Base-by-base conservation (phyloP, 2,113 vertebrate genomes). In the Crotalus tigris region DNA sequence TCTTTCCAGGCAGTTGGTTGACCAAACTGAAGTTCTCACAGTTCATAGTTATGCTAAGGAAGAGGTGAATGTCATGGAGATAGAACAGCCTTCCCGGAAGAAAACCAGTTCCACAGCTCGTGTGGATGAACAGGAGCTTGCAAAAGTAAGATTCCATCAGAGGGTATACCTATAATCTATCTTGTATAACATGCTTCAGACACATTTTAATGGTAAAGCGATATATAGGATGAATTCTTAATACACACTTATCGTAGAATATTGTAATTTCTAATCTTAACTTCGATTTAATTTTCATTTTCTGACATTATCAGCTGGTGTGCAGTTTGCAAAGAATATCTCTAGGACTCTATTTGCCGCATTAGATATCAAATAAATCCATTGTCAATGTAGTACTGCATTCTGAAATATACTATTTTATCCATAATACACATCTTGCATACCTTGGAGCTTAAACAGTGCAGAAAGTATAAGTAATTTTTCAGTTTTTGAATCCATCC, bases 21-120 rank as follows among this genome's bases (percentile, higher is more conserved):
- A 98, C 91, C 97, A 98, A 59, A 97, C 98, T 2, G 98, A 98
- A 58, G 97, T 98, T 81, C 96, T 99, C 85, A 98, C 98, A 7
- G 98, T 98, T 11, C 98, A 99, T 85, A 99, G 98, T 96, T 99
- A 98, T 17, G 97, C 98, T 39, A 96, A 95, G 61, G 98, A 98
- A 89, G 95, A 94, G 93, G 98, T 97, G 59, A 96, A 96, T 0
- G 90, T 91, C 1, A 94, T 95, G 0, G 95, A 95, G 90, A 93
- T 0, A 39, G 98, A 97, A 17, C 98, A 97, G 9, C 92, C 75
- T 88, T 91, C 89, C 23, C 95, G 96, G 91, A 98, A 96, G 95
- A 98, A 98, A 94, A 96, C 94, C 85, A 96, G 96, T 19, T 51
- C 93, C 86, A 85, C 97, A 2, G 39, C 94, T 90, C 96, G 95